Evolutionary conservation across 2,797 vertebrate genomes (phyloP), one percentile per base, ranked within the genome.

Genomic region (Gymnopithys bicolor): DNA sequence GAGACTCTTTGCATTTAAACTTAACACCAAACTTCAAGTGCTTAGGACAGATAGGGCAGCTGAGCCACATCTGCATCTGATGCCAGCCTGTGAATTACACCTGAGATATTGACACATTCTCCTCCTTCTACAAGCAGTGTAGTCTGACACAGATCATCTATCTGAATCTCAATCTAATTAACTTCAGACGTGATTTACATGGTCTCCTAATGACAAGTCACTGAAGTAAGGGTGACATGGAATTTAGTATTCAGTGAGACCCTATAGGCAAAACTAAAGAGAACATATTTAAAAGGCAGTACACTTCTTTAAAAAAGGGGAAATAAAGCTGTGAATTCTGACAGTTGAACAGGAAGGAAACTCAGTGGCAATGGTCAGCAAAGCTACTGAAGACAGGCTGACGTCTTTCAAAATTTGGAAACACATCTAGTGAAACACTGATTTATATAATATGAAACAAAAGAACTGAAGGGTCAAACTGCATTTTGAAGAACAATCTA

Each of bases 31-130:
- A 70, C 11, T 46, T 53, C 9, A 75, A 45, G 23, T 12, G 11
- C 32, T 24, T 60, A 32, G 41, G 32, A 67, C 15, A 73, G 18
- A 16, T 3, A 55, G 41, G 32, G 70, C 23, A 87, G 33, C 6
- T 35, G 68, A 85, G 28, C 7, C 45, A 63, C 27, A 28, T n/a
- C 49, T 45, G 33, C 27, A 39, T 52, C 75, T 71, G 35, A 68
- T 45, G 28, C 6, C 63, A 75, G 49, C 4, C 67, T 58, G 45
- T 4, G 23, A 82, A 46, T 46, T 43, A 41, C n/a, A 84, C 11
- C 33, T 4, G 23, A 93, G 23, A 62, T 7, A 66, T 0, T 1
- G 15, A 15, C 16, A 30, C 7, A 5, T 19, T 30, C 25, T 78
- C 33, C 22, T 78, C 43, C 39, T 71, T 16, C 59, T 63, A 22